Base-by-base conservation (phyloP, 2,797 vertebrate species). In the Geotrypetes seraphini region DNA sequence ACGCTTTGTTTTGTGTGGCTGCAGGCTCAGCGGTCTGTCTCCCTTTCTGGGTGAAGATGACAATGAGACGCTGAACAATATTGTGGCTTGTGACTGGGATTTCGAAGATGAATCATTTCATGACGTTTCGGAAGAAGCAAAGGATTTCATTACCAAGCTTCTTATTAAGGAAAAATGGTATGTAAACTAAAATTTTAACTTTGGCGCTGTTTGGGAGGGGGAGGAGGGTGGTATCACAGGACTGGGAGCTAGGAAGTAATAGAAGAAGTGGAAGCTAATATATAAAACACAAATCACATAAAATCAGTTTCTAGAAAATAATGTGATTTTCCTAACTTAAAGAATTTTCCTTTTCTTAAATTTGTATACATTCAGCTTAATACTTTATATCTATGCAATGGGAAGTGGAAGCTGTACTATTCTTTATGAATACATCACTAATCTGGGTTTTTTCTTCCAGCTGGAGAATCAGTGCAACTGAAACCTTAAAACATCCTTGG, bases 111-210 rank as follows among this genome's bases (percentile, higher is more conserved):
- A 87, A 10, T 92, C 96, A 67, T 98, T 97, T 50, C 52, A 37
- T 12, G 82, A 81, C 36, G 71, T 92, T 57, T 96, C 95, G 0
- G 91, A 91, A 3, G 83, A 92, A 47, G 92, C 89, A 53, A 93
- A 89, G 66, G 95, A 97, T 64, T 98, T 98, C 61, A 91, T 99
- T 65, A 81, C 86, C 11, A 91, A 83, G 18, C 85, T 99, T 58
- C 83, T 99, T 52, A 82, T 97, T 53, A 99, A 96, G 71, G 94
- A 91, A 70, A 99, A 97, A 58, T 88, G 90, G 96, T 97, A 81
- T 18, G 8, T 28, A 22, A 7, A 28, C 22, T 7, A 8, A 5
- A 16, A 20, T n/a, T n/a, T n/a, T 3, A 17, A 7, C 12, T 39
- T 22, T 47, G 29, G 11, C 34, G 40, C 33, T 11, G 2, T 23